Conservation (phyloP, 2,888 invertebrate species). For the Catocala nupta region DNA sequence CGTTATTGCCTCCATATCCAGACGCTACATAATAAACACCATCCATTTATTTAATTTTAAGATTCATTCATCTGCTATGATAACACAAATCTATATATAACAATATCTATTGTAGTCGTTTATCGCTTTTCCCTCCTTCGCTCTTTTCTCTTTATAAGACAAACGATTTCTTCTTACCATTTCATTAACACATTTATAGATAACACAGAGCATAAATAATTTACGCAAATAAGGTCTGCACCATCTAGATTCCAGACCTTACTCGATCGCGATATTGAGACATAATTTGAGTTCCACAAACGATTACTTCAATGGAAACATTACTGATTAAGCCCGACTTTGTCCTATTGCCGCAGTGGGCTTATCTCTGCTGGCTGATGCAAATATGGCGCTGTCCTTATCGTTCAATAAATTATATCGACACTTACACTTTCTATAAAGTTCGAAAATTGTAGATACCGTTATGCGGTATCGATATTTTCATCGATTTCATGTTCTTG, state of each 20-base stretch:
- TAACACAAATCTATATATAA: too few species aligned
- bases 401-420: conserved; percentile 56
- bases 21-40: too few species aligned
- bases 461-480: conserved; percentile 38
- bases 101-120: too few species aligned
- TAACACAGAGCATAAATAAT: not conserved
- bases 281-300: conserved; percentile 52
- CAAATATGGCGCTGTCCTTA: conserved; percentile 57
- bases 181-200: too few species aligned
- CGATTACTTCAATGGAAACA: conserved; percentile 56
- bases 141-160: too few species aligned
- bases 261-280: conserved; percentile 37
- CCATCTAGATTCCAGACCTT: not conserved
- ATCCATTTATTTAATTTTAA: too few species aligned
- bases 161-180: too few species aligned
- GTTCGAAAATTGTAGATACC: conserved; percentile 47
- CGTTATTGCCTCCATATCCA: too few species aligned
- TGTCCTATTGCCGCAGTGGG: conserved; percentile 53
- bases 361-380: conserved; percentile 55
- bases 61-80: too few species aligned
- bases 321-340: conserved; percentile 52
- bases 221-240: not conserved
- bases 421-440: conserved; percentile 60
- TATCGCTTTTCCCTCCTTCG: too few species aligned
- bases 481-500: conserved; percentile 18